Evolutionary conservation across 1,140 invertebrate species (phyloP).

Genomic region (Colletes latitarsis): DNA sequence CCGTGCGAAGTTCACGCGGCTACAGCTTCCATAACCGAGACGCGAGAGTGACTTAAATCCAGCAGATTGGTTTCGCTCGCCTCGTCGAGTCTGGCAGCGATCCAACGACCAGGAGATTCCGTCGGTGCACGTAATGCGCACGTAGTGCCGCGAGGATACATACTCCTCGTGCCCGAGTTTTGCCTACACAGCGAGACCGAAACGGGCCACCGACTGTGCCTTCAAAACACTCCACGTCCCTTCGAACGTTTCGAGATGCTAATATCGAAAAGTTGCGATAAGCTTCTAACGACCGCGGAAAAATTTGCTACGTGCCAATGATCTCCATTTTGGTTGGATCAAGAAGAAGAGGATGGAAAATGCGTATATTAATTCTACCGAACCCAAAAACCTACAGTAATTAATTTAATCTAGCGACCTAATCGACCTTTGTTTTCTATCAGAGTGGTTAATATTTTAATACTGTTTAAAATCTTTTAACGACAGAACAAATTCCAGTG

Average conservation of each 20-base stretch:
- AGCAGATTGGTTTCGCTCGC: slow-evolving; percentile 59
- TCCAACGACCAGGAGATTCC: slow-evolving; percentile 39
- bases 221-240: not conserved
- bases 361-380: too few relatives aligned
- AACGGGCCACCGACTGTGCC: slow-evolving; percentile 15
- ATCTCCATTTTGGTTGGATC: too few relatives aligned
- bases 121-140: slow-evolving; percentile 9
- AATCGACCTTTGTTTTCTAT: too few relatives aligned
- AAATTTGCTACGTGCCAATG: too few relatives aligned
- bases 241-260: not conserved
- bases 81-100: slow-evolving; percentile 46
- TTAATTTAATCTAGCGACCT: too few relatives aligned
- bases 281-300: not conserved
- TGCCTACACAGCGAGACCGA: slow-evolving; percentile 10
- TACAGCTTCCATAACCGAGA: slow-evolving; percentile 24
- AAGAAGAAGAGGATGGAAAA: too few relatives aligned
- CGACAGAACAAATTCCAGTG: too few relatives aligned
- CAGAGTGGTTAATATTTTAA: too few relatives aligned
- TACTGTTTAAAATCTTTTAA: too few relatives aligned
- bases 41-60: slow-evolving; percentile 54
- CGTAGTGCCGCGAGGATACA: slow-evolving; percentile 18
- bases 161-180: slow-evolving; percentile 38
- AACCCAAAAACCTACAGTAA: too few relatives aligned
- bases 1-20: slow-evolving; percentile 15
- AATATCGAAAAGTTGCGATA: not conserved